Percentiles rank a stretch among this genome's conserved stretches.
Conservation (phyloP, 1,140 invertebrate species). For the Drosophila eugracilis region DNA sequence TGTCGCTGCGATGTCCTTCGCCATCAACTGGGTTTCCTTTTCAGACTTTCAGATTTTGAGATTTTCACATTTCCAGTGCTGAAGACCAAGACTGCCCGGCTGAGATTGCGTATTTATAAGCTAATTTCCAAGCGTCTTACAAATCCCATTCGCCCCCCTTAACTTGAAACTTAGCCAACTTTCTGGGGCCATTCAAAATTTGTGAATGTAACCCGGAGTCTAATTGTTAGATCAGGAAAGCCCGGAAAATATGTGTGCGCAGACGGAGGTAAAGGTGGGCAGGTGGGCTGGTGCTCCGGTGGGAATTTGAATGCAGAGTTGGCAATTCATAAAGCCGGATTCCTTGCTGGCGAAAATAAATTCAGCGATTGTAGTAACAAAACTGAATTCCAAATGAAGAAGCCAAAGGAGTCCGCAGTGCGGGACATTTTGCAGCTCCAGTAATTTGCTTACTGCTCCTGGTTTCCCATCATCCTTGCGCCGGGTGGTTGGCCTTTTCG, state of each 20-base stretch:
- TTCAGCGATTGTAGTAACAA: slow-evolving; percentile 45
- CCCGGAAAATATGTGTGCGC: slow-evolving; percentile 1
- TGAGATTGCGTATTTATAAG: slow-evolving; percentile 78
- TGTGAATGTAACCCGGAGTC: slow-evolving; percentile 52
- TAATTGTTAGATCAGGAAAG: slow-evolving; percentile 32
- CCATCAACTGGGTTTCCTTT: slow-evolving; percentile 32
- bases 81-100: slow-evolving; percentile 23
- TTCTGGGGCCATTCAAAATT: slow-evolving; percentile 48
- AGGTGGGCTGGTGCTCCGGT: too few relatives aligned
- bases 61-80: not conserved
- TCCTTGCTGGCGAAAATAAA: slow-evolving; percentile 20
- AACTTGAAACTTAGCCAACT: slow-evolving; percentile 34
- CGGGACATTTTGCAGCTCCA: slow-evolving; percentile 18
- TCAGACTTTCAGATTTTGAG: slow-evolving; percentile 1
- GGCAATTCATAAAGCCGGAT: slow-evolving; percentile 29
- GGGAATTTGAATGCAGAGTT: slow-evolving; percentile 1
- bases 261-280: not conserved
- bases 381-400: slow-evolving; percentile 69
- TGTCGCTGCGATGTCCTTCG: slow-evolving; percentile 34
- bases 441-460: slow-evolving; percentile 29
- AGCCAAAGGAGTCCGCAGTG: slow-evolving; percentile 24
- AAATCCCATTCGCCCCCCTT: slow-evolving; percentile 23
- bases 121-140: slow-evolving; percentile 70
- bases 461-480: slow-evolving; percentile 1
- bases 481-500: slow-evolving; percentile 36